Evolutionary conservation across 2,113 vertebrate species (phyloP).

Genomic region (Leptocoma aspasia): DNA sequence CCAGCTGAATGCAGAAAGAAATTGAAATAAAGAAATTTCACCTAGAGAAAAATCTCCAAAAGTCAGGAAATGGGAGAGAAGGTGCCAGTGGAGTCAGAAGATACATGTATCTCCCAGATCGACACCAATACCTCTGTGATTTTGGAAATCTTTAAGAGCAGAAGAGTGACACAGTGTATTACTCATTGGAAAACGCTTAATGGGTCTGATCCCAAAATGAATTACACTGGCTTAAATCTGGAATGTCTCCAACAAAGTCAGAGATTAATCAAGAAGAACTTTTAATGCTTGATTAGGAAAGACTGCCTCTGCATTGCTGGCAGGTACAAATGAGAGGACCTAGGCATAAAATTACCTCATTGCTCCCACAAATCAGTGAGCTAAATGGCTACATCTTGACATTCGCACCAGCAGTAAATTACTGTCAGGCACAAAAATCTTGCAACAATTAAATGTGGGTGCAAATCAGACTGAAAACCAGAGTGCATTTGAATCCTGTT

Average conservation of each 20-base stretch:
- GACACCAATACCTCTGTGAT: not conserved
- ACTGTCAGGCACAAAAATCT: not conserved
- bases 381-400: conserved; percentile 49
- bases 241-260: conserved; percentile 36
- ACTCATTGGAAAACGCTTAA: conserved; percentile 39
- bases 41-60: conserved; percentile 50
- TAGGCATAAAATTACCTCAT: conserved; percentile 57
- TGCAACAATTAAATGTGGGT: conserved; percentile 3
- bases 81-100: conserved; percentile 24
- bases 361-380: conserved; percentile 59
- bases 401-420: conserved; percentile 16
- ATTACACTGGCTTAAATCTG: conserved; percentile 39
- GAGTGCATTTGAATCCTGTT: not conserved
- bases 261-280: conserved; percentile 60
- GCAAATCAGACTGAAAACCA: not conserved
- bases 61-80: not conserved
- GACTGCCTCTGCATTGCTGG: conserved; percentile 33
- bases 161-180: conserved; percentile 25
- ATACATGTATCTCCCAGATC: not conserved
- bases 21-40: conserved; percentile 59
- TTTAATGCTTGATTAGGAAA: conserved; percentile 51
- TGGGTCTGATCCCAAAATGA: conserved; percentile 37
- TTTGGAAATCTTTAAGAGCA: conserved; percentile 32
- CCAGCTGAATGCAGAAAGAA: conserved; percentile 60
- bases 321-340: conserved; percentile 54